Base-by-base conservation (phyloP, 1,140 invertebrate genomes). In the Bombus cullumanus region DNA sequence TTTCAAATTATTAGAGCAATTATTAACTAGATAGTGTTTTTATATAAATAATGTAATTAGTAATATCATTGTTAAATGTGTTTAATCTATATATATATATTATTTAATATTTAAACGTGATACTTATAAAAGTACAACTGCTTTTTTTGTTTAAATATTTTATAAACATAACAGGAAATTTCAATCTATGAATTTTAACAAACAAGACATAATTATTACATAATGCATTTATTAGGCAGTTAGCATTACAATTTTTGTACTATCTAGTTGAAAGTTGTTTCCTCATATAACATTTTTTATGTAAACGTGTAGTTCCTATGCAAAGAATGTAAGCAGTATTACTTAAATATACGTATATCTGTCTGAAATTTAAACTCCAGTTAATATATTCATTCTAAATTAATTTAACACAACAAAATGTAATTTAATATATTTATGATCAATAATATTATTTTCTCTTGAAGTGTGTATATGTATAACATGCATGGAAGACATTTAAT, bases 141-240 rank as follows among this genome's bases (percentile, higher is more conserved):
- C 9, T 3, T 41, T 43, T 31, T 62, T 41, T 39, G 6, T 9
- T 41, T 10, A 62, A 39, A 15, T 37, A 62, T 34, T 76, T 8
- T 10, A 59, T 37, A 15, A 34, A 28, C 25, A 37, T 57, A 62
- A 22, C 1, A 34, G 22, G 2, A n/a, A 22, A 71, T 15, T 57
- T 81, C 25, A 59, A 72, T 39, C 9, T 3, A 43, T 53, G 22
- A 72, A 57, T 31, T 53, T 64, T 53, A 31, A 68, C 0, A 34
- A 59, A 77, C 18, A 83, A 31, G 1, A 43, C 34, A 34, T 43
- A 82, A 82, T 34, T 64, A 31, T 88, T 34, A 89, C 62, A 81
- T 84, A 86, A 81, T 85, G 76, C 62, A 13, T 90, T 90, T 85
- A 89, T 90, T 81, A 90, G 68, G 78, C 81, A 90, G 81, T 90